phyloP scores from a whole-genome alignment of 2,113 vertebrate species.

The Mus musculus region GRCm39 chr1:154963501-154964000 shows the following conservation, averaged over 20 bases:
- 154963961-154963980: background rate
- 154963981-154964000: background rate
- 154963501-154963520: background rate
- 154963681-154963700: background rate
- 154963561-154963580: background rate
- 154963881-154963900: background rate
- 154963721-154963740: constrained; percentile 8
- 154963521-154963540: background rate
- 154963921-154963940: background rate
- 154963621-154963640: background rate
- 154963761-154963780: background rate
- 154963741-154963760: background rate
- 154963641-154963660: background rate
- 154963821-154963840: background rate
- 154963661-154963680: too few species aligned
- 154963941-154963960: background rate
- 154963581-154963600: background rate
- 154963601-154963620: background rate
- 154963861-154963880: constrained; percentile 15
- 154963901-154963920: background rate
- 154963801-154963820: background rate
- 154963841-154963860: background rate
- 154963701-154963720: background rate
- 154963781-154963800: background rate
- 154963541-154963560: background rate